Evolutionary conservation across 1,140 invertebrate species (phyloP), one percentile per base, ranked within the genome.

Genomic region (Hirudo medicinalis): DNA sequence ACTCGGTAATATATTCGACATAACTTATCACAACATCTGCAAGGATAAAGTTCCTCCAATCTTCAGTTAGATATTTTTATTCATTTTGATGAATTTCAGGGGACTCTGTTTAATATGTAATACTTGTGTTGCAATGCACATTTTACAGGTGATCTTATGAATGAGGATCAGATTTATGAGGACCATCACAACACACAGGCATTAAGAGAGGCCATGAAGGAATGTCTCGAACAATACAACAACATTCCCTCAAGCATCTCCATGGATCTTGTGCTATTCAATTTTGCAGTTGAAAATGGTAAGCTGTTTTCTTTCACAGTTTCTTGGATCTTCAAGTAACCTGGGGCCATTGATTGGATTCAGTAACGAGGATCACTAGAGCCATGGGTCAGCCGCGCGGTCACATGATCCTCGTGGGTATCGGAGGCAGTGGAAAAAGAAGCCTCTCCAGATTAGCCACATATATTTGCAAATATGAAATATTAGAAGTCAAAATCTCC

Each of bases 351-450:
- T 73, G 15, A 49, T 74, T 73, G 75, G 76, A 36, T 49, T 49
- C 74, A 84, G 86, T 92, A 68, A 87, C 87, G 71, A 86, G 89
- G 73, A 90, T 90, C 71, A 86, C 89, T 17, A 84, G 91, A 70
- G 89, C 92, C 20, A 87, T 94, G 57, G 89, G 89, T 2, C 89
- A 91, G 80, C 89, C 88, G 0, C 83, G 88, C 40, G 91, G 91
- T 6, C 88, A 92, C 81, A 86, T 91, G 85, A 82, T 92, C 4
- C 84, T 92, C 67, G 86, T 93, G 66, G 90, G 90, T 54, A 89
- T 91, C 74, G 89, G 87, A 85, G 82, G 82, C 55, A 80, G 79
- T 75, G 83, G 83, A 17, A 74, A 82, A 29, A 78, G 81, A 74
- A 80, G 78, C 74, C 75, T 84, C 72, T 78, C 80, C 11, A 75